phyloP scores from a whole-genome alignment of 2,888 invertebrate genomes.

The Nematopogon swammerdamellus region DNA sequence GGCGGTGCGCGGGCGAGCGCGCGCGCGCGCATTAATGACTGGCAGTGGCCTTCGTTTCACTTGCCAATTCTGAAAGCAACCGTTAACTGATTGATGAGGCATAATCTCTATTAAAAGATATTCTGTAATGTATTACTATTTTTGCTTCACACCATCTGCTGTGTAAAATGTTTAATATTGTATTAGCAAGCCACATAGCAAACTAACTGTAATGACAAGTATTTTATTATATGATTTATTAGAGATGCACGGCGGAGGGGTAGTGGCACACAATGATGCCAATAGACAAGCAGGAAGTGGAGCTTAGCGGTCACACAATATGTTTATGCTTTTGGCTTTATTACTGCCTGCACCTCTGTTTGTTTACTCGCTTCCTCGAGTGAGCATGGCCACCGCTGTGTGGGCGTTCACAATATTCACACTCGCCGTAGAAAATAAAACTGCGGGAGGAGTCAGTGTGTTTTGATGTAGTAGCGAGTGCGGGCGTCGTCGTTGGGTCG shows the following conservation, averaged over 20 bases:
- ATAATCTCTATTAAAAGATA: conserved; percentile 24
- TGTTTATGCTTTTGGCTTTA: too few relatives aligned
- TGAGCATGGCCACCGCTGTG: too few relatives aligned
- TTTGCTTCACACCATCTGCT: neutral
- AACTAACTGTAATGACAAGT: too few relatives aligned
- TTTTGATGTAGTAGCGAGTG: conserved; percentile 30
- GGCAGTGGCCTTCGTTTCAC: conserved; percentile 21
- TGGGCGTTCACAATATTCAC: conserved; percentile 42
- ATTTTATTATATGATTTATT: too few relatives aligned
- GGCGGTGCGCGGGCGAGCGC: too few relatives aligned
- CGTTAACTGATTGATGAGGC: conserved; percentile 34
- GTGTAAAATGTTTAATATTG: neutral
- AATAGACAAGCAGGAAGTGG: too few relatives aligned
- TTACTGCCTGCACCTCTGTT: neutral
- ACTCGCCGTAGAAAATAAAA: conserved; percentile 29
- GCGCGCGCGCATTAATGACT: conserved; percentile 14
- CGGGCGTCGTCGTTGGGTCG: too few relatives aligned
- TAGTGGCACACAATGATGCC: too few relatives aligned
- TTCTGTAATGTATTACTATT: neutral
- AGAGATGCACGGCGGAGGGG: too few relatives aligned
- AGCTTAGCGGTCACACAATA: too few relatives aligned
- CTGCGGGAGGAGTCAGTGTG: conserved; percentile 37
- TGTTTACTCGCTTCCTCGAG: too few relatives aligned
- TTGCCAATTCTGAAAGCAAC: conserved; percentile 31
- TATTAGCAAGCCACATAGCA: too few relatives aligned